A percentile compares a stretch with the other conserved stretches of the same genome.
Conservation (phyloP, 2,113 vertebrate genomes). For the Phyllostomus discolor region DNA sequence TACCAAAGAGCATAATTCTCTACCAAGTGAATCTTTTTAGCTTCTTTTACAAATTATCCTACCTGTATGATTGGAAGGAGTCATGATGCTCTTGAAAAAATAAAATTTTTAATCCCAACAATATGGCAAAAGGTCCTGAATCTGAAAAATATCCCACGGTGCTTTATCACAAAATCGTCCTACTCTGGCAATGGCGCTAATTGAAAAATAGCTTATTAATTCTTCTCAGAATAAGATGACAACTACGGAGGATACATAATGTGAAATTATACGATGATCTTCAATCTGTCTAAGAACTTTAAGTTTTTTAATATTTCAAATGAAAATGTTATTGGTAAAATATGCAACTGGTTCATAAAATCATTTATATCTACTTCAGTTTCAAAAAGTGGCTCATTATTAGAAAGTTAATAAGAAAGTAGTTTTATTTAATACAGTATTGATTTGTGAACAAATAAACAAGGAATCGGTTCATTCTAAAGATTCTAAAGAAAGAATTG, state of each 20-base stretch:
- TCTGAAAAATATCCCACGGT: neutral
- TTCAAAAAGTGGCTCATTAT: neutral
- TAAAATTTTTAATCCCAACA: neutral
- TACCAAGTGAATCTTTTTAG: neutral
- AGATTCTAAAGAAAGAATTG: neutral
- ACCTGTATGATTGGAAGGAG: neutral
- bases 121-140: neutral
- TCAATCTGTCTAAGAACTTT: neutral
- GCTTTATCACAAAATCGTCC: neutral
- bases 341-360: neutral
- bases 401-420: neutral
- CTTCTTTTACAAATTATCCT: slow-evolving; percentile 7
- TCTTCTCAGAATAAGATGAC: neutral
- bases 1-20: neutral
- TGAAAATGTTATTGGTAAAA: neutral
- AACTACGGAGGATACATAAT: neutral
- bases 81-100: neutral
- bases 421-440: neutral
- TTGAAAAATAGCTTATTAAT: neutral
- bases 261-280: neutral
- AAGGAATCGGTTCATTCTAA: neutral
- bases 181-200: neutral
- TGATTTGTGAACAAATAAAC: neutral
- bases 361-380: neutral
- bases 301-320: neutral